These are phyloP conservation scores for Octopus sinensis DNA, from an alignment of 1,140 invertebrate genomes.

Conservation along the genomic window DNA sequence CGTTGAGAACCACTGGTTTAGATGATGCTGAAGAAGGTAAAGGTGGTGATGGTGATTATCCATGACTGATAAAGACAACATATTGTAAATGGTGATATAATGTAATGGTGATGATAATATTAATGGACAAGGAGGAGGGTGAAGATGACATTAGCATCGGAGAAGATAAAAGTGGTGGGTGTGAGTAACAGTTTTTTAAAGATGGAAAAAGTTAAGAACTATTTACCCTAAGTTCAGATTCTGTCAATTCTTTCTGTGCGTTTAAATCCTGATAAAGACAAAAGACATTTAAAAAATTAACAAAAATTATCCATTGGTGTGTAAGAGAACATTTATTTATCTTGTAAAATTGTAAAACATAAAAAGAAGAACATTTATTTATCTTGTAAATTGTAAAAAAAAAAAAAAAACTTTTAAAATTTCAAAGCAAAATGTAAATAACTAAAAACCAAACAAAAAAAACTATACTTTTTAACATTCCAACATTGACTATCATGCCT, in stretches of 20 bases:
- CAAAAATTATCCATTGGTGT: neutral
- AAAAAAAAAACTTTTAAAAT: neutral
- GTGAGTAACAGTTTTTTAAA: too few relatives aligned
- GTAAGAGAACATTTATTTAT: neutral
- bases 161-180: too few relatives aligned
- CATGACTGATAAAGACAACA: too few relatives aligned
- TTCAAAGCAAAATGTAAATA: neutral
- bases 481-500: constrained; percentile 49
- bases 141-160: too few relatives aligned
- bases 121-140: too few relatives aligned
- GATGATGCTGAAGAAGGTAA: too few relatives aligned
- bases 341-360: neutral
- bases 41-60: too few relatives aligned
- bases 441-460: neutral
- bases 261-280: constrained; percentile 39
- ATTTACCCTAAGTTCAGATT: constrained; percentile 47
- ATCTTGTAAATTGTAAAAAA: neutral
- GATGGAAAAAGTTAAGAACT: neutral
- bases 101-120: too few relatives aligned
- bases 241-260: constrained; percentile 51
- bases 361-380: too few relatives aligned
- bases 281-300: neutral
- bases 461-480: constrained; percentile 42
- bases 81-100: too few relatives aligned
- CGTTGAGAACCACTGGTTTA: too few relatives aligned